These are phyloP conservation scores for Avahi laniger DNA, from an alignment of 2,797 vertebrate genomes.

Conservation along the genomic window DNA sequence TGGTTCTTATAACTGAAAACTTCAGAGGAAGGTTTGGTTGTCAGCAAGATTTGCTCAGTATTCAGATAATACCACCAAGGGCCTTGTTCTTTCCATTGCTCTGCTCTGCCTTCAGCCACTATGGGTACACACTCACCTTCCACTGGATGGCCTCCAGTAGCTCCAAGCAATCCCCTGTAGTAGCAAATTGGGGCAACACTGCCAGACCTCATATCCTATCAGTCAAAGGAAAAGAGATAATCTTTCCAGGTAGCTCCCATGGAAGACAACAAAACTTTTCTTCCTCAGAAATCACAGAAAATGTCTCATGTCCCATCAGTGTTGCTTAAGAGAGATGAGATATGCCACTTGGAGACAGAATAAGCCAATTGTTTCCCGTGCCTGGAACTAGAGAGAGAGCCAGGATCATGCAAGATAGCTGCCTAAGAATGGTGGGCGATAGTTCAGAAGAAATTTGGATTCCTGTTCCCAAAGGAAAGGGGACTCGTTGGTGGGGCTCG, in stretches of 20 bases:
- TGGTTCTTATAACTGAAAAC: not conserved
- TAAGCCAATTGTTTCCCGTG: not conserved
- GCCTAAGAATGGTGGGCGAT: not conserved
- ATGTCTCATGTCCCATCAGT: not conserved
- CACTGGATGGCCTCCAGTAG: not conserved
- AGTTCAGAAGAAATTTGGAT: not conserved
- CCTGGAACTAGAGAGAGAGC: not conserved
- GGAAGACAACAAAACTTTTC: not conserved
- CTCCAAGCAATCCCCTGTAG: not conserved
- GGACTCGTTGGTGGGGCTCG: not conserved
- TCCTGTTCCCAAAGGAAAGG: not conserved
- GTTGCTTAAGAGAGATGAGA: not conserved
- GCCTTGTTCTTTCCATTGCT: not conserved
- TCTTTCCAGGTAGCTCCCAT: not conserved
- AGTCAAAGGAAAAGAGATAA: not conserved
- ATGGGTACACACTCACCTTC: not conserved
- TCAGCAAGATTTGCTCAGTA: not conserved
- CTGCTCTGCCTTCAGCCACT: not conserved
- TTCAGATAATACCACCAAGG: not conserved
- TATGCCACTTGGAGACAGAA: not conserved
- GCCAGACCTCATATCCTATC: not conserved
- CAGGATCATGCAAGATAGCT: not conserved
- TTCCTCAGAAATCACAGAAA: not conserved
- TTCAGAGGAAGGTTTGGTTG: not conserved
- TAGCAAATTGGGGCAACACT: not conserved